Conservation (phyloP, 1,140 invertebrate species). For the Eupeodes corollae region DNA sequence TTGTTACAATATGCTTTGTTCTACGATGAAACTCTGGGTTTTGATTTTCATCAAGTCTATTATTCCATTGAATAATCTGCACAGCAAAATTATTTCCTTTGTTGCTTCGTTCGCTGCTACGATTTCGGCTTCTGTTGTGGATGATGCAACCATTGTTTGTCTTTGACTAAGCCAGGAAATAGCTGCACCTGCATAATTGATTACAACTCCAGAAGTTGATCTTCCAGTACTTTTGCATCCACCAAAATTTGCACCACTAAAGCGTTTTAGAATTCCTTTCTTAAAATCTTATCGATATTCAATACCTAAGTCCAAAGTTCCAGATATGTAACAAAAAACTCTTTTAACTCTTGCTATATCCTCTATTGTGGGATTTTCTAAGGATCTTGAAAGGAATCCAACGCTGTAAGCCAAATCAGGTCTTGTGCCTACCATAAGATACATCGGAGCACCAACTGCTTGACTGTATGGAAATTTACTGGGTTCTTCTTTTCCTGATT, state of each 20-base stretch:
- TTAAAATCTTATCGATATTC: constrained; percentile 11
- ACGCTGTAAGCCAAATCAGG: constrained; percentile 34
- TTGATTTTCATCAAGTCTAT: background rate
- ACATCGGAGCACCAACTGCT: constrained; percentile 35
- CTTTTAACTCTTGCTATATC: constrained; percentile 25
- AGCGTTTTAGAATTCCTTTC: constrained; percentile 14
- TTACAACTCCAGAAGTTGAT: constrained; percentile 24
- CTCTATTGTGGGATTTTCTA: constrained; percentile 25
- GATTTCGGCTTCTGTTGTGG: constrained; percentile 39
- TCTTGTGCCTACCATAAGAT: constrained; percentile 29
- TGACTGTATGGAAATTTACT: constrained; percentile 27
- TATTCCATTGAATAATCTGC: constrained; percentile 2
- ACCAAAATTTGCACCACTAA: constrained; percentile 32
- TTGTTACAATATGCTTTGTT: constrained; percentile 36
- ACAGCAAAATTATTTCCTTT: constrained; percentile 34
- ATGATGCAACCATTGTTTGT: constrained; percentile 27
- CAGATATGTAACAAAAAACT: constrained; percentile 25
- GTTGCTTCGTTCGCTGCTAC: constrained; percentile 35
- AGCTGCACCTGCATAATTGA: constrained; percentile 24
- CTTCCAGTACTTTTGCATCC: constrained; percentile 23
- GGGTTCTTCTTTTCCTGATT: constrained; percentile 1
- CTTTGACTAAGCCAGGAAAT: constrained; percentile 30
- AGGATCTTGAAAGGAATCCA: constrained; percentile 25
- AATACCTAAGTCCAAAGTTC: constrained; percentile 21
- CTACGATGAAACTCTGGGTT: constrained; percentile 34